Base-by-base conservation (phyloP, 1,140 invertebrate species). In the Tetragonula clypearis region DNA sequence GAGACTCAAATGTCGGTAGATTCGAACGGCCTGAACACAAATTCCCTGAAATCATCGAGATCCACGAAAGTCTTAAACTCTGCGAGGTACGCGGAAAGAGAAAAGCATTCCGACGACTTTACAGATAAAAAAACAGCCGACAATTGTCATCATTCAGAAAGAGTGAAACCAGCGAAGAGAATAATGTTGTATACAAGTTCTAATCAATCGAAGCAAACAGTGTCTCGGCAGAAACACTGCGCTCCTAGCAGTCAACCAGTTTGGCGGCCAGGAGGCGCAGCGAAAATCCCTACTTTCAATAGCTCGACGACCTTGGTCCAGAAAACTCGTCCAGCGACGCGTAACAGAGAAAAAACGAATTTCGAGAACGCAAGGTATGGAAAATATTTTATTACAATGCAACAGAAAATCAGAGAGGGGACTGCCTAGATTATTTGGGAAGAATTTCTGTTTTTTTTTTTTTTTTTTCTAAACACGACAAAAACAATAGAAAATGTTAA, bases 261-360 rank as follows among this genome's bases (percentile, higher is more conserved):
- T 62, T 87, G 88, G 88, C 87, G 72, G 62, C 90, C 90, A 5
- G 90, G 60, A 15, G 88, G 88, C 19, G 49, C 56, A 17, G 75
- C 41, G 1, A 91, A 78, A 56, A 26, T 80, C 35, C 49, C 78
- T 9, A 15, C 79, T 23, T 82, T 82, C 17, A 69, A 55, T 21
- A 87, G 77, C 4, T 26, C 56, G 2, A 79, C 66, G 0, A 35
- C 12, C 1, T 80, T 79, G n/a, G 66, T 3, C 1, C 77, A 82
- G 3, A 88, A 75, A 58, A 1, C 30, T 26, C 87, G 69, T 11
- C 2, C 35, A 8, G 15, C 26, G 9, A 35, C 53, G 9, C 79
- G 55, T 1, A 9, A 15, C 19, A 78, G 69, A 15, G 72, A 84
- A 55, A 88, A 73, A 23, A 12, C 19, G 0, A 60, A 35, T 71